Evolutionary conservation across 2,113 vertebrate genomes (phyloP).

Genomic region (Chroicocephalus ridibundus): DNA sequence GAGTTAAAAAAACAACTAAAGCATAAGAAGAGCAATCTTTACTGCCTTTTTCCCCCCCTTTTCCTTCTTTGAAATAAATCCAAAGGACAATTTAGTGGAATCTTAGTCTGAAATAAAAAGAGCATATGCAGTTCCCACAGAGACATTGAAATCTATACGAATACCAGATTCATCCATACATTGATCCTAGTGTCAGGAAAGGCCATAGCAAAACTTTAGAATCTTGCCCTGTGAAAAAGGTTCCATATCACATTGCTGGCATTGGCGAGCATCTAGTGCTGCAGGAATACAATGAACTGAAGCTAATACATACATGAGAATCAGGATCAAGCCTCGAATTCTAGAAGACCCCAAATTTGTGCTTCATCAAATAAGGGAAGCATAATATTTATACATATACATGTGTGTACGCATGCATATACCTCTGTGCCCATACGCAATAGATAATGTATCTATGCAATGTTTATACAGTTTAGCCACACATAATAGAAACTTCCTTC

Average conservation of each 20-base stretch:
- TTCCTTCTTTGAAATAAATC: conserved; percentile 79
- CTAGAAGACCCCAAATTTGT: not conserved
- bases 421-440: not conserved
- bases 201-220: not conserved
- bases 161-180: conserved; percentile 43
- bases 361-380: not conserved
- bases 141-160: conserved; percentile 16
- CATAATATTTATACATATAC: not conserved
- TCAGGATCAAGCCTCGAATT: not conserved
- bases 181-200: conserved; percentile 29
- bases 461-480: not conserved
- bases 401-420: not conserved
- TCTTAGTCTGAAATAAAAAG: conserved; percentile 61
- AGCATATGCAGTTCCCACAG: conserved; percentile 35
- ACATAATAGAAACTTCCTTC: not conserved
- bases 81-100: conserved; percentile 74
- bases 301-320: not conserved
- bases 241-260: not conserved
- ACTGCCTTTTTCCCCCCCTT: conserved; percentile 51
- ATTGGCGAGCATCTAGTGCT: not conserved
- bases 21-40: conserved; percentile 74
- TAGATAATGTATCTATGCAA: accelerated
- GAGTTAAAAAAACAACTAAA: conserved; percentile 84
- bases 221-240: not conserved
- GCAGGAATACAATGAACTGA: not conserved